Evolutionary conservation across 2,113 vertebrate genomes (phyloP).

Genomic region (Thamnophis sirtalis): DNA sequence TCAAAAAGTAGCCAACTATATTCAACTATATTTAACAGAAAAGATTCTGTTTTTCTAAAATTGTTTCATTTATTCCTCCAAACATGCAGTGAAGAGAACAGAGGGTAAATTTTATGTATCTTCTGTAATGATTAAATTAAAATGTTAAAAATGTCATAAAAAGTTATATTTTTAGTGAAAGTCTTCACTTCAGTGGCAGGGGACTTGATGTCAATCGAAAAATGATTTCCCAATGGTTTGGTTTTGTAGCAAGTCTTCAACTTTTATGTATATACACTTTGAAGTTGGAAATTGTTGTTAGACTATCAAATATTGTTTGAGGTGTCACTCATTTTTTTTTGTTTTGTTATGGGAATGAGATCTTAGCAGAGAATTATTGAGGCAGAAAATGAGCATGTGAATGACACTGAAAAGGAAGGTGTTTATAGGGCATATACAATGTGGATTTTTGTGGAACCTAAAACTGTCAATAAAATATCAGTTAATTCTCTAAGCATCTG

Average conservation of each 20-base stretch:
- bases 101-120: conserved; percentile 52
- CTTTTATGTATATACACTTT: conserved; percentile 81
- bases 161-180: conserved; percentile 69
- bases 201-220: conserved; percentile 78
- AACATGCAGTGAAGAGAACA: conserved; percentile 51
- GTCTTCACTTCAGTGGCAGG: conserved; percentile 64
- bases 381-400: conserved; percentile 64
- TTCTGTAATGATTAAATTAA: conserved; percentile 66
- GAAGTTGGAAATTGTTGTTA: conserved; percentile 81
- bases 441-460: conserved; percentile 69
- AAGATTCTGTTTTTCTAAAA: background rate
- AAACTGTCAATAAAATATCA: conserved; percentile 56
- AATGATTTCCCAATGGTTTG: conserved; percentile 79
- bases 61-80: conserved; percentile 20
- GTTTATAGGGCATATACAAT: conserved; percentile 63
- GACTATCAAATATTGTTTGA: conserved; percentile 80
- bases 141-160: conserved; percentile 68
- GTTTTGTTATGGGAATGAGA: conserved; percentile 66
- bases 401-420: conserved; percentile 68
- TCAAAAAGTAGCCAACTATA: background rate
- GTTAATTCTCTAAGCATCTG: conserved; percentile 55
- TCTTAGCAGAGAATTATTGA: conserved; percentile 63
- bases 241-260: conserved; percentile 79
- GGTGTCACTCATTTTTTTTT: conserved; percentile 75
- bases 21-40: background rate